Evolutionary conservation across 2,888 invertebrate genomes (phyloP).

Genomic region (Dolomedes plantarius): DNA sequence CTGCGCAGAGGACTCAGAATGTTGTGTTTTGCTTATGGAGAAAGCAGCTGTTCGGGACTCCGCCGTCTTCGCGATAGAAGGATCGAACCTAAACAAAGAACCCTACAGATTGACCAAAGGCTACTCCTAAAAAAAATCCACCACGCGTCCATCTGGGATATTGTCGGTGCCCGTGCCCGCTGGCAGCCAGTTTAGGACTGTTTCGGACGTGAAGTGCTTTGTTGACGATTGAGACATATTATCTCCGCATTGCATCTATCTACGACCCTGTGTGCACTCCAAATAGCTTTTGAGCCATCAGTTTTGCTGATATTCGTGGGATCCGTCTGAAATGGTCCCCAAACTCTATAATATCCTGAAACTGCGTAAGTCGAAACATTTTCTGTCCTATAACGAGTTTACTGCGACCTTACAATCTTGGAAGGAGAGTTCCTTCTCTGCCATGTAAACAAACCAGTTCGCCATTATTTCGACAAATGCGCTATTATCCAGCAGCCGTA

Average conservation of each 20-base stretch:
- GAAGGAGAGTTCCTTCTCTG: slow-evolving; percentile 24
- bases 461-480: slow-evolving; percentile 56
- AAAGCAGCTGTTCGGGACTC: slow-evolving; percentile 60
- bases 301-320: neutral
- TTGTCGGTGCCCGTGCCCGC: neutral
- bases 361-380: slow-evolving; percentile 33
- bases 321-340: slow-evolving; percentile 27
- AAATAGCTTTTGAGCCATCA: slow-evolving; percentile 15
- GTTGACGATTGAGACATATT: slow-evolving; percentile 46
- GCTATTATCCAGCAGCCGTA: no score
- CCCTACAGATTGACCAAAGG: neutral
- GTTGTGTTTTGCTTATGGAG: slow-evolving; percentile 68
- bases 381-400: neutral
- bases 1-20: slow-evolving; percentile 57
- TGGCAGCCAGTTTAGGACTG: neutral
- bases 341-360: slow-evolving; percentile 10
- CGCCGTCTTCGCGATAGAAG: slow-evolving; percentile 2
- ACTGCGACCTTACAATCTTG: neutral
- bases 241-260: slow-evolving; percentile 56
- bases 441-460: slow-evolving; percentile 69
- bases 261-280: slow-evolving; percentile 6
- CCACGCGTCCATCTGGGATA: neutral
- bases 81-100: slow-evolving; percentile 60
- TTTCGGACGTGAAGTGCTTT: slow-evolving; percentile 32
- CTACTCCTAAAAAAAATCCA: neutral